Base-by-base conservation (phyloP, 2,797 vertebrate species). In the Gymnoscopelus braueri region DNA sequence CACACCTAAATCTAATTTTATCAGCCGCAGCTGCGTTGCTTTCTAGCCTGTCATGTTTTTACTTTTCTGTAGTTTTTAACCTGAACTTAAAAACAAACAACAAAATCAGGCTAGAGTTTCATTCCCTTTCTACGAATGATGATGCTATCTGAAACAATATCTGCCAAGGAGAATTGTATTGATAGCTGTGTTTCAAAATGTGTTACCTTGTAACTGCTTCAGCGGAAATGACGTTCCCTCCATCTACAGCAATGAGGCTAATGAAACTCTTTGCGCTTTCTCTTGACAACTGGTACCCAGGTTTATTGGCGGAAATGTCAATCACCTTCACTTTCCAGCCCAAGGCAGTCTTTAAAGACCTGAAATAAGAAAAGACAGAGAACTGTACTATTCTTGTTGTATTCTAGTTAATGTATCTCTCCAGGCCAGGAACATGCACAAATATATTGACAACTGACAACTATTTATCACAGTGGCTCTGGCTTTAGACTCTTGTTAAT, bases 271-370 rank as follows among this genome's bases (percentile, higher is more conserved):
- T 78, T 1, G 19, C 55, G 0, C 13, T 63, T 2, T 47, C 70
- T 3, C 72, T 67, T 35, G n/a, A 53, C 5, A 59, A 39, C 60
- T 86, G 66, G 69, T 67, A 19, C 19, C 48, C 51, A 26, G 78
- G 64, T 0, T 39, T 55, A 0, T 79, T 61, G 14, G 75, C 81
- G 12, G 51, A 75, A 55, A 94, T 61, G 12, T 71, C 63, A 15
- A 93, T 0, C 5, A 94, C 3, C 1, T 72, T 82, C 1, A 95
- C 61, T 0, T 65, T 88, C 91, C 93, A 92, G 1, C 15, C 74
- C 13, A 96, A 84, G 50, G 15, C 81, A 0, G 77, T 70, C 51
- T 84, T 77, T 55, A 95, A 57, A 66, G 91, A 79, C 6, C 94
- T 95, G 86, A 14, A 7, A 24, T 11, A 12, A 0, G 1, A 9